Evolutionary conservation across 2,888 invertebrate genomes (phyloP).

Genomic region (Lysandra coridon): DNA sequence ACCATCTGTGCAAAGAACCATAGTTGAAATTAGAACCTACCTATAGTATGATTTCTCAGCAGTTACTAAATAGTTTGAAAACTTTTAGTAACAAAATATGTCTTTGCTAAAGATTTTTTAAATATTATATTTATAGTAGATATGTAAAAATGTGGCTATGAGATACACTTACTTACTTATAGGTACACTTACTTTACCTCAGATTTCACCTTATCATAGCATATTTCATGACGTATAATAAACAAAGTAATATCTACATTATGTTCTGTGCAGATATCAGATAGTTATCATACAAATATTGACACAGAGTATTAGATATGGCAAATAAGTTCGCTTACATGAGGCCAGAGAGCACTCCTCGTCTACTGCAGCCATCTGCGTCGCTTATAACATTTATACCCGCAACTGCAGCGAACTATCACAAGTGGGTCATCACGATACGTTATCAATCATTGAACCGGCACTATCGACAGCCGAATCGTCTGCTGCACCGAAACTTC

Average conservation of each 20-base stretch:
- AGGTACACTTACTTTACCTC: neutral
- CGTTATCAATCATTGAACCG: slow-evolving; percentile 28
- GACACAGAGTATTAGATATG: neutral
- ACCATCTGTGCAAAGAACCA: neutral
- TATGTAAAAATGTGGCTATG: neutral
- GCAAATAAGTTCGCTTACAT: slow-evolving; percentile 17
- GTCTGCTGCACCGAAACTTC: neutral
- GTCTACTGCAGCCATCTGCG: slow-evolving; percentile 17
- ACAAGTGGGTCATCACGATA: slow-evolving; percentile 22
- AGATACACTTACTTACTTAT: no score
- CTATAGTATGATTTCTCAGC: neutral
- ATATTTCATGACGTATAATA: neutral
- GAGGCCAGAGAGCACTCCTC: neutral
- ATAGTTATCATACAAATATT: neutral
- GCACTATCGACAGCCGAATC: slow-evolving; percentile 10
- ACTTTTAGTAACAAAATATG: neutral
- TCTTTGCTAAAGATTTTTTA: neutral
- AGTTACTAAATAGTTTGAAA: neutral
- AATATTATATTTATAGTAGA: neutral
- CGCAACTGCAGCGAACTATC: neutral
- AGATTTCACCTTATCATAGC: slow-evolving; percentile 14
- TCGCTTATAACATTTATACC: neutral
- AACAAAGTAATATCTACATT: neutral
- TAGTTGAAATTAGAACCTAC: neutral
- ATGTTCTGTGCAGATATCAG: neutral